Evolutionary conservation across 30 jellyfish, hydroid and myxozoan genomes (phyloP).

Genomic region (Calvadosia cruxmelitensis): DNA sequence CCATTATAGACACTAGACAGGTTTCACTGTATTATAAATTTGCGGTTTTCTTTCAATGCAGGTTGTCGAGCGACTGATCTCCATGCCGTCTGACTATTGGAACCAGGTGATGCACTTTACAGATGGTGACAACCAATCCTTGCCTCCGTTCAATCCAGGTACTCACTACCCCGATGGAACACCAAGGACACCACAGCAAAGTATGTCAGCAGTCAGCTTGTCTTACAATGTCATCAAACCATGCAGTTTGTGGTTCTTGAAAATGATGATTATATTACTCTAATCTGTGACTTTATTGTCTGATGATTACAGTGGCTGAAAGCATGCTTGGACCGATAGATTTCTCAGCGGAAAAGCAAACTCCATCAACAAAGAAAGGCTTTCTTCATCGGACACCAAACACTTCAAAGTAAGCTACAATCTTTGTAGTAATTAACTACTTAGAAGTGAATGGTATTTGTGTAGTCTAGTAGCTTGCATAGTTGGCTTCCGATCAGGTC

Average conservation of each 20-base stretch:
- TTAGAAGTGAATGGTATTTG: neutral
- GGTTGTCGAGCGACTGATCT: slow-evolving; percentile 74
- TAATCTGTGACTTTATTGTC: neutral
- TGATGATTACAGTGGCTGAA: slow-evolving; percentile 38
- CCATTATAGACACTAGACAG: no score
- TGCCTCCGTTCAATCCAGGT: slow-evolving; percentile 92
- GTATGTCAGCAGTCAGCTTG: slow-evolving; percentile 20
- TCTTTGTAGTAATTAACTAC: neutral
- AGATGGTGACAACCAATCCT: slow-evolving; percentile 30
- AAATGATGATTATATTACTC: no score
- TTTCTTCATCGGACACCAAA: slow-evolving; percentile 20
- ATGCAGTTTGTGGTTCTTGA: no score
- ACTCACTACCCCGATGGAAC: slow-evolving; percentile 74
- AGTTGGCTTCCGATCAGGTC: no score
- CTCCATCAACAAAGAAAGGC: slow-evolving; percentile 23
- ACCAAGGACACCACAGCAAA: slow-evolving; percentile 88
- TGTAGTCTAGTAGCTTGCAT: no score
- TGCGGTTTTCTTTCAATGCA: slow-evolving; percentile 7
- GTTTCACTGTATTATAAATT: neutral
- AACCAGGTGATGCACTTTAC: slow-evolving; percentile 43
- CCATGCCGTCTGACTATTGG: slow-evolving; percentile 96
- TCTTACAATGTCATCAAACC: slow-evolving; percentile 23
- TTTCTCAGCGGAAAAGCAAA: slow-evolving; percentile 6
- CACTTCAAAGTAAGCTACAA: slow-evolving; percentile 50
- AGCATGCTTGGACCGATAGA: slow-evolving; percentile 77